Conservation (phyloP, 2,797 vertebrate genomes). For the Scleropages formosus region DNA sequence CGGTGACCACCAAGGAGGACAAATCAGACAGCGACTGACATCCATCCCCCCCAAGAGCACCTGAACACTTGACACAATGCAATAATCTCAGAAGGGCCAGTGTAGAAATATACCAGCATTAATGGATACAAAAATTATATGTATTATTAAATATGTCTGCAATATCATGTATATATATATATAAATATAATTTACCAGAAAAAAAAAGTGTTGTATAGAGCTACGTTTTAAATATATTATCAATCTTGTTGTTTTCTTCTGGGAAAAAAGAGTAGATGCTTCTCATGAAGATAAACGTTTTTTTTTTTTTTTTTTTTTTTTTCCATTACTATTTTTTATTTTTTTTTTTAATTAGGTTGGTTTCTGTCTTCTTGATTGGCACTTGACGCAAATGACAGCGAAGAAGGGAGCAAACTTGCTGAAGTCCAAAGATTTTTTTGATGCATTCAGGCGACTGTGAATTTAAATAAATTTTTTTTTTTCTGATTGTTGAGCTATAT, state of each 20-base stretch:
- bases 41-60: slow-evolving; percentile 49
- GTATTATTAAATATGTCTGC: slow-evolving; percentile 80
- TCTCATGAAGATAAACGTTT: slow-evolving; percentile 60
- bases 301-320: slow-evolving; percentile 54
- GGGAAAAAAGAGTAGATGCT: slow-evolving; percentile 62
- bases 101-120: slow-evolving; percentile 97
- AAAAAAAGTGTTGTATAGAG: slow-evolving; percentile 78
- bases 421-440: slow-evolving; percentile 99
- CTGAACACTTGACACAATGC: slow-evolving; percentile 73
- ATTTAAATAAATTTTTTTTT: slow-evolving; percentile 79
- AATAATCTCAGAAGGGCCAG: slow-evolving; percentile 97
- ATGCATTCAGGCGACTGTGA: slow-evolving; percentile 99
- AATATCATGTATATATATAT: slow-evolving; percentile 83
- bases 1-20: slow-evolving; percentile 85
- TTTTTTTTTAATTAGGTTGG: too few species aligned
- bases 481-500: slow-evolving; percentile 75
- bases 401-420: slow-evolving; percentile 74
- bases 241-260: slow-evolving; percentile 53
- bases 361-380: slow-evolving; percentile 64
- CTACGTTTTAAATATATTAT: slow-evolving; percentile 67
- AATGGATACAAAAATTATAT: slow-evolving; percentile 69
- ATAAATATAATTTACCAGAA: slow-evolving; percentile 81
- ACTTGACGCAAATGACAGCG: slow-evolving; percentile 71
- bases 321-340: slow-evolving; percentile 44
- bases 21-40: slow-evolving; percentile 96